Evolutionary conservation across 2,113 vertebrate genomes (phyloP).

Genomic region (Cyanistes caeruleus): DNA sequence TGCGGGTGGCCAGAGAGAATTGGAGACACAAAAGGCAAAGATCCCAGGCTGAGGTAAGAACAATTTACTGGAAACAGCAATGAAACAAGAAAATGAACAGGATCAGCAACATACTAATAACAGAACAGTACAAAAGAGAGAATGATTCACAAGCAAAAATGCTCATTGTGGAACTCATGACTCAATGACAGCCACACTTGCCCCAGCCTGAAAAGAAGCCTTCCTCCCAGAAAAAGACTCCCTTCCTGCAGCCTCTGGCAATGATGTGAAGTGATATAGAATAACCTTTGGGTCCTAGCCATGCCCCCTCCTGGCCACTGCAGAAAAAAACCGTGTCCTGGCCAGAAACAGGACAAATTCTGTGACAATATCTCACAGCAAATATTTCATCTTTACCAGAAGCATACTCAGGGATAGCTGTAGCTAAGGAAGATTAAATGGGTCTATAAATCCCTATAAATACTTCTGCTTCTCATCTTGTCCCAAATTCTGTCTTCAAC

Average conservation of each 20-base stretch:
- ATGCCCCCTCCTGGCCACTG: neutral
- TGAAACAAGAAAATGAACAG: neutral
- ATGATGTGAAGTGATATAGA: neutral
- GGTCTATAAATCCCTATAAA: neutral
- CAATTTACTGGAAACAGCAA: neutral
- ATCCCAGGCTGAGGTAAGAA: neutral
- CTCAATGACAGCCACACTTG: fast-evolving
- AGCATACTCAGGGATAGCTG: neutral
- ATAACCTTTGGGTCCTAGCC: neutral
- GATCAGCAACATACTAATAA: neutral
- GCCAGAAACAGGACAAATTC: neutral
- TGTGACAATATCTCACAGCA: neutral
- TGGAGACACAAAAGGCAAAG: neutral
- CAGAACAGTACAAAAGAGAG: neutral
- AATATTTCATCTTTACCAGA: neutral
- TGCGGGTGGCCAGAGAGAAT: fast-evolving
- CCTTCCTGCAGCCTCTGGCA: fast-evolving
- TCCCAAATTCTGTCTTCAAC: neutral
- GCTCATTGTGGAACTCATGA: fast-evolving
- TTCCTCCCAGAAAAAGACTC: neutral
- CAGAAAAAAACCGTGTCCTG: neutral
- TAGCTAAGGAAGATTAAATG: neutral
- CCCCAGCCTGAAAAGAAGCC: neutral
- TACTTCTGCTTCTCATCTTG: neutral
- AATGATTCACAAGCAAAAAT: neutral